phyloP scores from a whole-genome alignment of 2,113 vertebrate species.

The cat (Felis catus) region DNA sequence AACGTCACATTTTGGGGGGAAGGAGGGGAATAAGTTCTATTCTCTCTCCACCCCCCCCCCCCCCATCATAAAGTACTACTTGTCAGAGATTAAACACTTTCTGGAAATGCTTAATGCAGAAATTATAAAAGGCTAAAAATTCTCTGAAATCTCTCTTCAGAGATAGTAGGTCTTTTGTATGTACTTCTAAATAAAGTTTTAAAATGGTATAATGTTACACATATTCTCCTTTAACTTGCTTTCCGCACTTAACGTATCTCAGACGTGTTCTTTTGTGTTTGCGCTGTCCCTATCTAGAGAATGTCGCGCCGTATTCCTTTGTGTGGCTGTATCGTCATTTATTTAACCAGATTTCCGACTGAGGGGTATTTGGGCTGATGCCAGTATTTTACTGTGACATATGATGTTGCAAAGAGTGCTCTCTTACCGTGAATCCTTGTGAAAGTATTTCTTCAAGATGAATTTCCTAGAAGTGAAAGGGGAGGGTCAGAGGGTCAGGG shows the following conservation, averaged over 20 bases:
- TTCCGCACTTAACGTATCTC: neutral
- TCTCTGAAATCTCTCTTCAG: neutral
- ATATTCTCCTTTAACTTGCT: neutral
- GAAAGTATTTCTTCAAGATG: neutral
- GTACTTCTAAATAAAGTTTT: neutral
- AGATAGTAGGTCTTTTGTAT: neutral
- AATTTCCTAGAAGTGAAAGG: conserved; percentile 18
- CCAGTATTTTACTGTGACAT: neutral
- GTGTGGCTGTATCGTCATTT: neutral
- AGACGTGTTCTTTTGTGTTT: neutral
- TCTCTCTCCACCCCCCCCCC: neutral
- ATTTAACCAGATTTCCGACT: neutral
- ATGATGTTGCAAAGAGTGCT: neutral
- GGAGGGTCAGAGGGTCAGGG: neutral
- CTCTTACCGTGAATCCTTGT: neutral
- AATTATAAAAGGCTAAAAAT: neutral
- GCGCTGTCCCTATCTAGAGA: neutral
- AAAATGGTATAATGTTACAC: neutral
- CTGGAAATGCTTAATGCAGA: neutral
- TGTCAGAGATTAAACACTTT: neutral
- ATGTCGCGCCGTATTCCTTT: neutral
- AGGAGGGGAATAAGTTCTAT: neutral
- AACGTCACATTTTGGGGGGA: neutral
- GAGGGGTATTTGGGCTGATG: neutral
- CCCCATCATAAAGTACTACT: neutral